Conservation (phyloP, 2,888 invertebrate genomes). For the Napeogenes inachia region DNA sequence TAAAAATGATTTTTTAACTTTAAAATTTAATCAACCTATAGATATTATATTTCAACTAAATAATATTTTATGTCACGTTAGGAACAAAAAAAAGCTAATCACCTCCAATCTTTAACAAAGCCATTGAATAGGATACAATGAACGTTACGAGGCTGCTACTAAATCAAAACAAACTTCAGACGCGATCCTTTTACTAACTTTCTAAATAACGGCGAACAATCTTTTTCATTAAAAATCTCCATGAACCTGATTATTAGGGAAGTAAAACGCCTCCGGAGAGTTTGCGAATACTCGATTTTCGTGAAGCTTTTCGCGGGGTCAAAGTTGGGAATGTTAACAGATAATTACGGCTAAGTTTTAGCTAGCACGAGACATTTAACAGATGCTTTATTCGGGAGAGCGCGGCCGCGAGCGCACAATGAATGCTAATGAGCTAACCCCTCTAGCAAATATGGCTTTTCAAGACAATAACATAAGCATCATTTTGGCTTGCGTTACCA, state of each 20-base stretch:
- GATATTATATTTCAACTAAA: too few relatives aligned
- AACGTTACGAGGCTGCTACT: constrained; percentile 60
- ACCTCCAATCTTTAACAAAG: constrained; percentile 59
- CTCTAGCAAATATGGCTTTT: constrained; percentile 50
- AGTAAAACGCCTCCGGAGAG: constrained; percentile 72
- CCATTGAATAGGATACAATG: constrained; percentile 66
- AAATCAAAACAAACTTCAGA: constrained; percentile 74
- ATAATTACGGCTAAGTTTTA: constrained; percentile 76
- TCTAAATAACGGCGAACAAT: constrained; percentile 74
- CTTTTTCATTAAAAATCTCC: constrained; percentile 77
- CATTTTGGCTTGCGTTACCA: constrained; percentile 40
- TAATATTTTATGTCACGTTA: constrained; percentile 37
- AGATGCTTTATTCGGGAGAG: constrained; percentile 75
- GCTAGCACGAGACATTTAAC: constrained; percentile 77
- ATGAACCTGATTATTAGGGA: constrained; percentile 73
- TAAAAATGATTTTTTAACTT: too few relatives aligned
- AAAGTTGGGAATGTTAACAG: constrained; percentile 77
- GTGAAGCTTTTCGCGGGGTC: constrained; percentile 72
- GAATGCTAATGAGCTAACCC: constrained; percentile 70
- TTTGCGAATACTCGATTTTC: constrained; percentile 56
- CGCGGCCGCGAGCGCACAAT: constrained; percentile 71
- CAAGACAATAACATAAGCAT: constrained; percentile 43
- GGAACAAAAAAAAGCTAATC: constrained; percentile 16
- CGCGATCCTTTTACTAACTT: constrained; percentile 72
- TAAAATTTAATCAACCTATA: too few relatives aligned